phyloP scores from a whole-genome alignment of 2,797 vertebrate species.

The Rhabdomys pumilio region DNA sequence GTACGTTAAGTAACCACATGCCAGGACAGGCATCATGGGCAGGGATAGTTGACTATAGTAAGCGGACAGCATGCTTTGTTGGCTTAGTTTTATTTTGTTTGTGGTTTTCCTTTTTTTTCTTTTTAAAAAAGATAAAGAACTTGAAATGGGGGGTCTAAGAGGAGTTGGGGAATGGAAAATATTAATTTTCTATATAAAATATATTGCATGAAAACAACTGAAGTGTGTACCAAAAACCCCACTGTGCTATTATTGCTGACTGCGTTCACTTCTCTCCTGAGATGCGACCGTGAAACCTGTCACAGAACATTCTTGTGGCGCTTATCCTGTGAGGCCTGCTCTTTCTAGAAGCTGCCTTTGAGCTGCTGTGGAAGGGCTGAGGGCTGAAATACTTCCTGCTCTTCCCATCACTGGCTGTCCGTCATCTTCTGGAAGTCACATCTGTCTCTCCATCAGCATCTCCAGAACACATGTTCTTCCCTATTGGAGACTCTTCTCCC shows the following conservation, averaged over 20 bases:
- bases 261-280: constrained; percentile 44
- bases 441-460: background rate
- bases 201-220: background rate
- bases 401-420: background rate
- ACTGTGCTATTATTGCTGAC: constrained; percentile 11
- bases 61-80: background rate
- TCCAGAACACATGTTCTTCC: background rate
- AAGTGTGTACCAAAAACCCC: background rate
- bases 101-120: no score
- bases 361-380: background rate
- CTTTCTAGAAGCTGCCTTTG: background rate
- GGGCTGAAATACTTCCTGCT: background rate
- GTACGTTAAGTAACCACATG: background rate
- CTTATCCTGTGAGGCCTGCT: background rate
- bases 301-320: background rate
- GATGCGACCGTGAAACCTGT: background rate
- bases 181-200: background rate
- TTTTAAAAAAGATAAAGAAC: background rate
- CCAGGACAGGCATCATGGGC: background rate
- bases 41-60: no score
- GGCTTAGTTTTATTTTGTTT: background rate
- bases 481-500: background rate
- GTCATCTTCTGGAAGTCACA: background rate
- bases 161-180: background rate
- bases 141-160: no score